phyloP scores from a whole-genome alignment of 2,113 vertebrate genomes.

The Epinephelus moara region DNA sequence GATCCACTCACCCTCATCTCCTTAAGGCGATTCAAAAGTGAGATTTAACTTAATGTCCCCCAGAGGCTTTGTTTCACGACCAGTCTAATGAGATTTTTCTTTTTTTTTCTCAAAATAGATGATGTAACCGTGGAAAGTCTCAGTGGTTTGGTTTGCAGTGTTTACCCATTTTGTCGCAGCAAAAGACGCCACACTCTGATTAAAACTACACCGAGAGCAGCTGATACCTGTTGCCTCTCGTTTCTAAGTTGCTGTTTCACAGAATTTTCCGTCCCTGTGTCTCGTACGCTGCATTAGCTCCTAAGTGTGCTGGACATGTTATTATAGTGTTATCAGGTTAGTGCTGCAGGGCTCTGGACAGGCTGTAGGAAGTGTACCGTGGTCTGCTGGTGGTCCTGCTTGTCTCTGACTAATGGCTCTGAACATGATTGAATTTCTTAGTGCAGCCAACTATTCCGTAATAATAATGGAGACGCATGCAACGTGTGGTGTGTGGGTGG shows the following conservation, averaged over 20 bases:
- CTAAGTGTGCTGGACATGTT: constrained; percentile 66
- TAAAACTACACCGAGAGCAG: not conserved
- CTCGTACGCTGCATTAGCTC: constrained; percentile 14
- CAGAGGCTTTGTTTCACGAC: constrained; percentile 19
- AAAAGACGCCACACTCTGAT: not conserved
- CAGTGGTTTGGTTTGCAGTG: not conserved
- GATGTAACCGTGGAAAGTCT: constrained; percentile 23
- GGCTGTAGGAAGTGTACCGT: constrained; percentile 42
- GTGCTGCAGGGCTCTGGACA: constrained; percentile 52
- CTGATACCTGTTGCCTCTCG: constrained; percentile 16
- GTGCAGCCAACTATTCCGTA: constrained; percentile 36
- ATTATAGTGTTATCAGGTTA: constrained; percentile 59
- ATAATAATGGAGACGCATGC: constrained; percentile 27
- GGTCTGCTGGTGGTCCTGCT: constrained; percentile 44
- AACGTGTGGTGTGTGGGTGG: constrained; percentile 5
- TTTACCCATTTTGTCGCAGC: not conserved
- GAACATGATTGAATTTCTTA: constrained; percentile 64
- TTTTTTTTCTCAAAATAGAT: not conserved
- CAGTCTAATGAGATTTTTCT: constrained; percentile 1
- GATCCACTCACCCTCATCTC: constrained; percentile 48
- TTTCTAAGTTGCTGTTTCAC: constrained; percentile 13
- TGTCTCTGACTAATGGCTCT: constrained; percentile 51
- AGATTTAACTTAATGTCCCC: constrained; percentile 49
- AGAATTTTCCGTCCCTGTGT: constrained; percentile 17
- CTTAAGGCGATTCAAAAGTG: constrained; percentile 40